Base-by-base conservation (phyloP, 2,888 invertebrate genomes). In the Gari tellinella region DNA sequence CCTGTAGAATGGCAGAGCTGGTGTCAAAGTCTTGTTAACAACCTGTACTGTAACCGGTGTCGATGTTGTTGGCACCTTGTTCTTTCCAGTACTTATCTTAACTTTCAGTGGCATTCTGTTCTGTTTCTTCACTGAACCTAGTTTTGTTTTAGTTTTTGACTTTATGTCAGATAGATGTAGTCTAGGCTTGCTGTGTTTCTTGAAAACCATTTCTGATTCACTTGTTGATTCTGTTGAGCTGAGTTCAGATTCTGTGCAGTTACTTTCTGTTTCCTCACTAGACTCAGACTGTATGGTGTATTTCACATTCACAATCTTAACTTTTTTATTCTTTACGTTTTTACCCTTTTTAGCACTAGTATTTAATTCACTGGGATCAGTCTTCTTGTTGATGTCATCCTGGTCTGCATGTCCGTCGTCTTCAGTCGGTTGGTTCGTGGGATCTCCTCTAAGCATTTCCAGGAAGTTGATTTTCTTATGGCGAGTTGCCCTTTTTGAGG, bases 381-480 rank as follows among this genome's bases (percentile, higher is more conserved):
- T 52, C 37, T 62, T 55, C 49, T 17, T 43, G 37, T 40, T 15
- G 21, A 37, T 14, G 21, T 31, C 23, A 48, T 48, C 31, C 46
- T 60, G 1, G 26, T 67, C 67, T 37, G 15, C 56, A 1, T 23
- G 17, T 31, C 23, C 41, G 1, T 62, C 62, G 12, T 73, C 66
- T 12, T 70, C 80, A 5, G 61, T 21, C 1, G 41, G 45, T 19
- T 80, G 72, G 19, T 67, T 64, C 10, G 67, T 60, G 7, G 84
- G 79, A 64, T 88, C 88, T 15, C 90, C 90, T 25, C 86, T 83
- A 38, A 88, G 65, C 82, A 90, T 80, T 69, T 88, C 88, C 2
- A 89, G 73, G 58, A 89, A 90, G 70, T 87, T 87, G 17, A 90
- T 86, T 65, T 90, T 90, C 75, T 89, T 90, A 74, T 90, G 88